Base-by-base conservation (phyloP, 2,888 invertebrate species). In the Cepaea hortensis region DNA sequence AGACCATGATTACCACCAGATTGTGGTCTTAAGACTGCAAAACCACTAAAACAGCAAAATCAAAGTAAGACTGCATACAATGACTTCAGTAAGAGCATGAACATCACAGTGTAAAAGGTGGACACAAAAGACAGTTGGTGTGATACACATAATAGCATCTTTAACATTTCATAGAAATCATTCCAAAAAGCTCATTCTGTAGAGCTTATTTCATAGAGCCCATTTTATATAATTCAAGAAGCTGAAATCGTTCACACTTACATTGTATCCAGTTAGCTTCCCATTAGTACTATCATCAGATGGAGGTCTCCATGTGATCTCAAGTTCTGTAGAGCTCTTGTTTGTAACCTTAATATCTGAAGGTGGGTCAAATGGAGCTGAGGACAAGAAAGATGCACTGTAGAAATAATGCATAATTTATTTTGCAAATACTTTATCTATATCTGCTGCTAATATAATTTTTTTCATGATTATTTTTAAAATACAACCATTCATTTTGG, bases 281-380 rank as follows among this genome's bases (percentile, higher is more conserved):
- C 94, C 94, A 91, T 94, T 94, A 83, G 92, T 93, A 77, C 91
- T 90, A 11, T 91, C 91, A 23, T 81, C 87, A 7, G 93, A 91
- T 3, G 94, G 94, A 15, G 93, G 91, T 6, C 88, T 79, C 94
- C 94, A 94, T 3, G 89, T 84, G 0, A 94, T 89, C 48, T 88
- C 81, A 48, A 94, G 90, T 73, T 91, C 91, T 75, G 98, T 98
- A 0, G 99, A 98, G 95, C 98, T 98, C 20, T 97, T 93, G 0
- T 98, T 96, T 91, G 96, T 95, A 0, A 97, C 97, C 85, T 96
- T 95, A 1, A 98, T 96, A 91, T 96, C 96, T 62, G 96, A 96
- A 0, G 99, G 99, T 0, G 98, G 96, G 6, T 98, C 98, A 95
- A 98, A 98, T 0, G 99, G 99, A 0, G 98, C 97, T 94, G 90